phyloP scores from a whole-genome alignment of 2,797 vertebrate species.

The Pseudochirops corinnae region DNA sequence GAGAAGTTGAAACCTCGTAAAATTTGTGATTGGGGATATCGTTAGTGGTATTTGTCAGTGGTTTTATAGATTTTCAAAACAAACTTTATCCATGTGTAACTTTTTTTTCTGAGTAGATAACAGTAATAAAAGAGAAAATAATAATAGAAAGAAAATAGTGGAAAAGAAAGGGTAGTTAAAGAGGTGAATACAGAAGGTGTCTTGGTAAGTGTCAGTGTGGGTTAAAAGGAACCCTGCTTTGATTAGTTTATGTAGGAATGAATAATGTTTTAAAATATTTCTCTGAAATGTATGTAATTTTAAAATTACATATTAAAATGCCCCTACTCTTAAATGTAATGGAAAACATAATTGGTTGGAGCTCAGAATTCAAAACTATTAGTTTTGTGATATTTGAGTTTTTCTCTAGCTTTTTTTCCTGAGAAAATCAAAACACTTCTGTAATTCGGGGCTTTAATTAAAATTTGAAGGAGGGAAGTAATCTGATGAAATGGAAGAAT shows the following conservation, averaged over 20 bases:
- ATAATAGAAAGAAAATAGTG: slow-evolving; percentile 41
- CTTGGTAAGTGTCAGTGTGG: slow-evolving; percentile 19
- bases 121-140: slow-evolving; percentile 2
- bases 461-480: slow-evolving; percentile 57
- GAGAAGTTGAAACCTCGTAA: slow-evolving; percentile 50
- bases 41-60: slow-evolving; percentile 63
- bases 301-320: slow-evolving; percentile 41
- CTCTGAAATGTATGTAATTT: slow-evolving; percentile 6
- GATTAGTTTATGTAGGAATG: slow-evolving; percentile 32
- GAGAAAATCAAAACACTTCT: slow-evolving; percentile 37
- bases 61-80: slow-evolving; percentile 64
- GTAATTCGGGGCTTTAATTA: slow-evolving; percentile 46
- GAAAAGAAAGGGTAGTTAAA: slow-evolving; percentile 8
- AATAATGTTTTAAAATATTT: slow-evolving; percentile 47
- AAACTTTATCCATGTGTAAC: not conserved
- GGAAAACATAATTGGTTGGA: slow-evolving; percentile 58
- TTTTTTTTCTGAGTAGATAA: slow-evolving; percentile 17
- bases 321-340: slow-evolving; percentile 21
- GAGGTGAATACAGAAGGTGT: slow-evolving; percentile 2
- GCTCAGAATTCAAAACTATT: slow-evolving; percentile 54
- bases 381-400: slow-evolving; percentile 39
- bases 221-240: slow-evolving; percentile 27
- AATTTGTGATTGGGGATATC: slow-evolving; percentile 56
- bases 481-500: slow-evolving; percentile 36
- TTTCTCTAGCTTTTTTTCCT: slow-evolving; percentile 57